These are phyloP conservation scores for Agrotis segetum DNA, from an alignment of 2,888 invertebrate genomes.

Conservation along the genomic window DNA sequence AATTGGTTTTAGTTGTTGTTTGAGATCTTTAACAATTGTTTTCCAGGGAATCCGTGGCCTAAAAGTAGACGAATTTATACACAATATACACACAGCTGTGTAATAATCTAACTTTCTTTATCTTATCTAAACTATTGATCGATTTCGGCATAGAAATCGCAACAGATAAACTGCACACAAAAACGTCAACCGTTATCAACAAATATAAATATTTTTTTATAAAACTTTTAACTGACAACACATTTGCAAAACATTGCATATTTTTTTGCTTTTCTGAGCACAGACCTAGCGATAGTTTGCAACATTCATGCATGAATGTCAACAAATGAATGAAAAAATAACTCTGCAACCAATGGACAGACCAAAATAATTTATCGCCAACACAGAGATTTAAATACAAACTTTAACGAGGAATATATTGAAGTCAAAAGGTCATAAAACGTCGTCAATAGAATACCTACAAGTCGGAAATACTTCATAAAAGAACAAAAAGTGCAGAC, in stretches of 20 bases:
- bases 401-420: neutral
- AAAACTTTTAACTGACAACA: neutral
- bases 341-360: neutral
- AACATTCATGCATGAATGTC: neutral
- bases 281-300: neutral
- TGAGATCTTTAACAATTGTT: too few relatives aligned
- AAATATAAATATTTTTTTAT: neutral
- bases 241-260: neutral
- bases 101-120: conserved; percentile 18
- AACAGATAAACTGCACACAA: neutral
- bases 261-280: too few relatives aligned
- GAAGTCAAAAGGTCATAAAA: conserved; percentile 11
- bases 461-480: neutral
- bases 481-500: conserved; percentile 8
- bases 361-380: neutral
- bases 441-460: conserved; percentile 3
- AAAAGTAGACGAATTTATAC: neutral
- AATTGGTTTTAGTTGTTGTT: too few relatives aligned
- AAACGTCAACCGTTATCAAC: neutral
- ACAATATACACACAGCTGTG: conserved; percentile 11
- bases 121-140: conserved; percentile 15
- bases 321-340: neutral
- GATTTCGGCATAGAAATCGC: conserved; percentile 9
- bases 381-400: neutral
- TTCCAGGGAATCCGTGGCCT: too few relatives aligned